A percentile compares a stretch with the other conserved stretches of the same genome.
Evolutionary conservation across 2,113 vertebrate species (phyloP).

Genomic region (Myrmecobius fasciatus): DNA sequence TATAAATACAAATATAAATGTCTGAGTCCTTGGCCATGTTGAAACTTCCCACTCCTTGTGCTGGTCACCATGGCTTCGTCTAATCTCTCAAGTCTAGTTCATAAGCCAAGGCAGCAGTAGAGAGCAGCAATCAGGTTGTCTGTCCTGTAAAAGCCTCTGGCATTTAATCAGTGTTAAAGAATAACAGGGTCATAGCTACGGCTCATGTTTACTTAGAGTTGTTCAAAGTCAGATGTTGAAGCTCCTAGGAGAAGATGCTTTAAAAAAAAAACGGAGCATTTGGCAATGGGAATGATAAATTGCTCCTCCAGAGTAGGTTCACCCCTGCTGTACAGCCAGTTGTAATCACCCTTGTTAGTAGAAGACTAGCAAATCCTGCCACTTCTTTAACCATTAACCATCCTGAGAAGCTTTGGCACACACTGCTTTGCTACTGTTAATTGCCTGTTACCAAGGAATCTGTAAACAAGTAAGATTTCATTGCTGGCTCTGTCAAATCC

Average conservation of each 20-base stretch:
- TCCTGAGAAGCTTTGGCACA: background rate
- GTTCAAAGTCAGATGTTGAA: background rate
- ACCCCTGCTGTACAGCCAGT: background rate
- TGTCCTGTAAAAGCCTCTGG: background rate
- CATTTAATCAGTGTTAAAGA: background rate
- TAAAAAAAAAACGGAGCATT: background rate
- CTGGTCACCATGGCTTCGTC: background rate
- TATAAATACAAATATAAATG: background rate
- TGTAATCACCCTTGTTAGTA: conserved; percentile 18
- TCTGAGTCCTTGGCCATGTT: background rate
- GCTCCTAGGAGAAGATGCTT: conserved; percentile 6
- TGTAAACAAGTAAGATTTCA: background rate
- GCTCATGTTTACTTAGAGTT: background rate
- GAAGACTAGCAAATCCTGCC: background rate
- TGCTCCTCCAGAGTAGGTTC: background rate
- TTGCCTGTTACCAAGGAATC: background rate
- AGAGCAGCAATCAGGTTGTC: background rate
- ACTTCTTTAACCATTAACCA: conserved; percentile 13
- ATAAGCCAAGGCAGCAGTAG: background rate
- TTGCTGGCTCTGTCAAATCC: background rate
- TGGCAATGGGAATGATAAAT: background rate
- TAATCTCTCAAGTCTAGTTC: background rate
- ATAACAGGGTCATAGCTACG: background rate
- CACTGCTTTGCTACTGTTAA: background rate
- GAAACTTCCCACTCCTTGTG: background rate